phyloP scores from a whole-genome alignment of 2,888 invertebrate genomes.

The Cryptosula pallasiana region DNA sequence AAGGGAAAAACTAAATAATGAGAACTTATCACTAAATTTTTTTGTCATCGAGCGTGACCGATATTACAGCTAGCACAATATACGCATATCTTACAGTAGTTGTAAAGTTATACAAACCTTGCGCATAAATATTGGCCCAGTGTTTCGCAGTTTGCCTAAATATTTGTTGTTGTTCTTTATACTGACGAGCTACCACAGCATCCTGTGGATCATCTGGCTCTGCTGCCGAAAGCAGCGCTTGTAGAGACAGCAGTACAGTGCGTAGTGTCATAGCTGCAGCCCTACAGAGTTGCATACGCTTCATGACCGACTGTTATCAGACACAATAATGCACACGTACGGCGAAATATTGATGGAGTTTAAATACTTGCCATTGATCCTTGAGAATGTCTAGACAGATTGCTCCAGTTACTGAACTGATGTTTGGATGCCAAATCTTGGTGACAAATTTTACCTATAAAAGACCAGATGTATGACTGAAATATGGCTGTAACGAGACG shows the following conservation, averaged over 20 bases:
- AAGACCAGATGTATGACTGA: conserved; percentile 23
- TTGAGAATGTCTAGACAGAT: conserved; percentile 98
- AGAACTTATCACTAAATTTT: no score
- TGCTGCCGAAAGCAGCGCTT: conserved; percentile 72
- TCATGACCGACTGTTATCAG: no score
- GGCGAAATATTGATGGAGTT: neutral
- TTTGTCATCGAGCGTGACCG: no score
- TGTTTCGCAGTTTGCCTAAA: conserved; percentile 87
- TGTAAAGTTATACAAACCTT: conserved; percentile 38
- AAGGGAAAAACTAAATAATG: no score
- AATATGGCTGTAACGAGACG: no score
- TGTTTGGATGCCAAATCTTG: conserved; percentile 99
- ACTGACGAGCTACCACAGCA: conserved; percentile 87
- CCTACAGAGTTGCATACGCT: conserved; percentile 55
- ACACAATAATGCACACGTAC: no score
- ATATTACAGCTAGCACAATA: no score
- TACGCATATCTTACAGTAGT: no score
- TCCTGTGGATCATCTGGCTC: conserved; percentile 58
- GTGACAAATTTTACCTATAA: conserved; percentile 87
- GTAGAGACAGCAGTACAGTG: conserved; percentile 88
- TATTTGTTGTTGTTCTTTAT: conserved; percentile 78
- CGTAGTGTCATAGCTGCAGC: conserved; percentile 97
- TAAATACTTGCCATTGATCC: conserved; percentile 57
- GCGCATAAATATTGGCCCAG: conserved; percentile 93
- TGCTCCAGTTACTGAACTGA: conserved; percentile 91